These are phyloP conservation scores for Scortum barcoo DNA, from an alignment of 2,113 vertebrate species.

Conservation along the genomic window DNA sequence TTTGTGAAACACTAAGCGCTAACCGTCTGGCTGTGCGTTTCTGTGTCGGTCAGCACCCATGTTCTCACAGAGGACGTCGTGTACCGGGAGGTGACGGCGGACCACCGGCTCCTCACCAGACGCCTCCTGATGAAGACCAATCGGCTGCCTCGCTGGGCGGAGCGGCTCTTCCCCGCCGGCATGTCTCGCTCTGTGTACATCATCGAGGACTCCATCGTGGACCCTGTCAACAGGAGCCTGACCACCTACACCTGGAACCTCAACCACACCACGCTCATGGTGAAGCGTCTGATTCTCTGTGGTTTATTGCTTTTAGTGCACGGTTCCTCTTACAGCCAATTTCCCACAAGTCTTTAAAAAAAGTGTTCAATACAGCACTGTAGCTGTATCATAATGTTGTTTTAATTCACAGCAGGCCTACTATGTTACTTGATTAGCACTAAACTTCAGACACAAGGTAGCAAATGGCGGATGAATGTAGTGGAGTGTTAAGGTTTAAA, in stretches of 20 bases:
- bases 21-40: conserved; percentile 4
- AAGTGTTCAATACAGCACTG: too few species aligned
- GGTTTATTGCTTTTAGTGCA: not conserved
- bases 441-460: not conserved
- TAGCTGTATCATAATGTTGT: too few species aligned
- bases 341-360: not conserved
- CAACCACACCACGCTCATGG: conserved; percentile 80
- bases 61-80: conserved; percentile 88
- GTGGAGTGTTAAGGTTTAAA: not conserved
- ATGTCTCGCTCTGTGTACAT: conserved; percentile 85
- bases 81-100: conserved; percentile 83
- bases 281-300: conserved; percentile 25
- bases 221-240: conserved; percentile 78
- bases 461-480: not conserved
- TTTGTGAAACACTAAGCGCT: not conserved
- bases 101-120: conserved; percentile 82
- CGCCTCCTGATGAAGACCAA: conserved; percentile 88
- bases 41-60: conserved; percentile 78
- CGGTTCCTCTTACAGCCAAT: not conserved
- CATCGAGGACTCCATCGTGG: conserved; percentile 86
- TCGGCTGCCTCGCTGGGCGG: conserved; percentile 87
- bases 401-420: too few species aligned
- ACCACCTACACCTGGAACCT: conserved; percentile 86
- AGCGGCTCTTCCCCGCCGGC: conserved; percentile 81
- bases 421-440: not conserved